Base-by-base conservation (phyloP, 2,797 vertebrate species). In the Amazonetta brasiliensis region DNA sequence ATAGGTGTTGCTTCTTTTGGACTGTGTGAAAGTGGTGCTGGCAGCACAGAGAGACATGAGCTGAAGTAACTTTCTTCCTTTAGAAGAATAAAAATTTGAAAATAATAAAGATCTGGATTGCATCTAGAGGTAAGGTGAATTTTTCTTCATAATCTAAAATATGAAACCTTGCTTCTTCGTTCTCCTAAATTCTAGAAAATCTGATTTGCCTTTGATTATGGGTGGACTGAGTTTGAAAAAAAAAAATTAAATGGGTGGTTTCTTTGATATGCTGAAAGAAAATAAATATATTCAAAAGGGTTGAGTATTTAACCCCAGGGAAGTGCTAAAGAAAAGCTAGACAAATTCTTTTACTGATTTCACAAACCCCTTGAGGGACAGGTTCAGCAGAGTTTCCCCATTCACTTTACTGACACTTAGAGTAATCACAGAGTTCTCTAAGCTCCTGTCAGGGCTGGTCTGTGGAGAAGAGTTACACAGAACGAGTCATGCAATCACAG, bases 181-280 rank as follows among this genome's bases (percentile, higher is more conserved):
- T 62, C n/a, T 11, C 15, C 23, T n/a, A 37, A 67, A 74, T 75
- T 87, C 54, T 84, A 90, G 82, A 88, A 92, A 86, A 58, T 56
- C 35, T n/a, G 39, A 63, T 84, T 91, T 94, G 25, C 54, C 71
- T 90, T 73, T 92, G 59, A 58, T 91, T 88, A 58, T 71, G 28
- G 71, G 88, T 76, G 71, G 26, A 76, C 63, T 75, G 66, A 87
- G 46, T 3, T 84, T 93, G 44, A 25, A 50, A 50, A 50, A 48
- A 46, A 52, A 41, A 90, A 95, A 93, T 94, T 55, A 66, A 86
- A 94, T 33, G 82, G n/a, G 54, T 89, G 72, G 66, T 89, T 94
- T 95, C 81, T 95, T 90, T 83, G 86, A 88, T 92, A 87, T 94
- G 93, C 72, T 82, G 58, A 82, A 92, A 75, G 78, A 94, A 97